These are phyloP conservation scores for Mola mola DNA, from an alignment of 2,113 vertebrate species.

Conservation along the genomic window DNA sequence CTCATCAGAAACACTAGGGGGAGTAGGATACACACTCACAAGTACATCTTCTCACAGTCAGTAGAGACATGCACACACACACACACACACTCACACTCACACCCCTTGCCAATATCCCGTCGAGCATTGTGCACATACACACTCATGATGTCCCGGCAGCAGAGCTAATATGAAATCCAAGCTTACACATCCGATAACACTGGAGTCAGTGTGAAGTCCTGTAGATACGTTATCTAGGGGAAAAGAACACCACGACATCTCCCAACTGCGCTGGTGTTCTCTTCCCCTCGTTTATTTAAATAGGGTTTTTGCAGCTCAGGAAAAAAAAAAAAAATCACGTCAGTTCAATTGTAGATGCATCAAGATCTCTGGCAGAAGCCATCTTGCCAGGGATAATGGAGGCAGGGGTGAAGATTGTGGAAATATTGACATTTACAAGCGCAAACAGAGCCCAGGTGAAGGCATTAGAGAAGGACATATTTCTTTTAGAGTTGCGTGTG, in stretches of 20 bases:
- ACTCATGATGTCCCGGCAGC: conserved; percentile 56
- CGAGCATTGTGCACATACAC: conserved; percentile 45
- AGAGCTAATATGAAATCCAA: conserved; percentile 70
- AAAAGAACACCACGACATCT: conserved; percentile 49
- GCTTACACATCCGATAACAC: conserved; percentile 64
- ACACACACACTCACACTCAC: conserved; percentile 30
- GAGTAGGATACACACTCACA: conserved; percentile 70
- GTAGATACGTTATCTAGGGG: conserved; percentile 67
- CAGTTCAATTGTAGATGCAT: conserved; percentile 69
- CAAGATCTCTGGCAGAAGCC: conserved; percentile 37
- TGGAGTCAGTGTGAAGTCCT: conserved; percentile 68
- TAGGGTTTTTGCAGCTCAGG: conserved; percentile 40
- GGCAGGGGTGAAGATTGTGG: conserved; percentile 71
- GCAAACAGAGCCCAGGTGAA: conserved; percentile 73
- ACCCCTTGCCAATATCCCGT: conserved; percentile 46
- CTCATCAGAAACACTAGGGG: conserved; percentile 72
- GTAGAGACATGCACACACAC: conserved; percentile 20
- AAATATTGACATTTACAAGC: conserved; percentile 78
- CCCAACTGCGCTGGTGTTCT: conserved; percentile 18
- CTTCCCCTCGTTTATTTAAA: conserved; percentile 44
- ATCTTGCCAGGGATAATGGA: conserved; percentile 37
- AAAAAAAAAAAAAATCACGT: conserved; percentile 35
- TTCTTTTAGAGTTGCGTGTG: conserved; percentile 28
- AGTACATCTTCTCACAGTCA: conserved; percentile 43
- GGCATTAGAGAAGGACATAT: conserved; percentile 53